Percentiles rank a stretch among this genome's conserved stretches.
Conservation (phyloP, 2,888 invertebrate genomes). For the Drosophila yooni region DNA sequence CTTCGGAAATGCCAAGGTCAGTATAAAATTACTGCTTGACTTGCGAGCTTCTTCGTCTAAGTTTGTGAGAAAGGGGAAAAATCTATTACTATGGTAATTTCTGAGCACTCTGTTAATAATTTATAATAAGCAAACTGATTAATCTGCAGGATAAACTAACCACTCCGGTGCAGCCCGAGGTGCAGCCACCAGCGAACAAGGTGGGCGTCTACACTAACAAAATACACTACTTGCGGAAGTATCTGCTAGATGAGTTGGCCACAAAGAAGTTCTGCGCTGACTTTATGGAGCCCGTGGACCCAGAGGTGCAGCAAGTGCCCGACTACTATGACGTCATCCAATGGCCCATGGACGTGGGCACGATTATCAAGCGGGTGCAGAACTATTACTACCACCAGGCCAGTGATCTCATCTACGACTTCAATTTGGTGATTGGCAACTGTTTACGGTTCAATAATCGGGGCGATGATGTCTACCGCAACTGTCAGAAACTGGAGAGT, state of each 20-base stretch:
- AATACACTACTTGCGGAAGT: constrained; percentile 49
- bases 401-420: constrained; percentile 26
- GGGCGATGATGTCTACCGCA: constrained; percentile 25
- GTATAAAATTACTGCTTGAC: neutral
- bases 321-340: constrained; percentile 31
- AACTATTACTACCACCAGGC: constrained; percentile 40
- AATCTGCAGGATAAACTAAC: constrained; percentile 6
- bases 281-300: constrained; percentile 52
- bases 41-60: neutral
- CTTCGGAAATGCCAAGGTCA: neutral
- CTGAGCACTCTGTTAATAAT: neutral
- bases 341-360: constrained; percentile 49
- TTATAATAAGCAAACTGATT: neutral
- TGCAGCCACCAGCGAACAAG: constrained; percentile 22
- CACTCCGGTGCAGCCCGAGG: constrained; percentile 38
- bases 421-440: constrained; percentile 35
- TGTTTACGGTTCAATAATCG: constrained; percentile 29
- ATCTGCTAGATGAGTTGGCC: constrained; percentile 44
- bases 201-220: constrained; percentile 43
- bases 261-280: constrained; percentile 46
- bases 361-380: constrained; percentile 43
- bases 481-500: constrained; percentile 40
- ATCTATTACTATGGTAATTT: neutral
- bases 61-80: neutral
- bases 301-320: constrained; percentile 14